A percentile compares a stretch with the other conserved stretches of the same genome.
phyloP scores from a whole-genome alignment of 2,888 invertebrate species.

The Xylota segnis region DNA sequence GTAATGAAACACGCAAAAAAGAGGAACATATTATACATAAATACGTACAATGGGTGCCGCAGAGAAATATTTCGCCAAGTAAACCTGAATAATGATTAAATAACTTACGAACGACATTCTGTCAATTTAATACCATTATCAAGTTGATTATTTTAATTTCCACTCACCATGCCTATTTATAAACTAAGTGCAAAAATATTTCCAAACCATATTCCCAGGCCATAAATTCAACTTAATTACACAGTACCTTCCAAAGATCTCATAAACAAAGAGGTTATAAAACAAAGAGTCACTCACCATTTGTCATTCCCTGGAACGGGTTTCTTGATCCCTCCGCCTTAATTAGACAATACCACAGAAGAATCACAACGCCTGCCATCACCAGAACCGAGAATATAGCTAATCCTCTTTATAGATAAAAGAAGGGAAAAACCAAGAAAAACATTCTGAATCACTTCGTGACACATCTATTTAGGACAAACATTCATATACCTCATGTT shows the following conservation, averaged over 20 bases:
- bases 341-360: slow-evolving; percentile 89
- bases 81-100: too few relatives aligned
- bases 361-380: slow-evolving; percentile 87
- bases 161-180: not conserved
- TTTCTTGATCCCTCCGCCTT: slow-evolving; percentile 81
- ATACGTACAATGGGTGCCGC: slow-evolving; percentile 30
- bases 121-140: not conserved
- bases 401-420: slow-evolving; percentile 78
- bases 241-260: not conserved
- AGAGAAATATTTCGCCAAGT: too few relatives aligned
- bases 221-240: slow-evolving; percentile 16
- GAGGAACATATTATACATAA: too few relatives aligned
- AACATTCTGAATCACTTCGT: slow-evolving; percentile 26
- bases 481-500: slow-evolving; percentile 93
- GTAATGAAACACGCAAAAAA: too few relatives aligned
- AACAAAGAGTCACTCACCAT: slow-evolving; percentile 77
- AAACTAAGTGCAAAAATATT: not conserved
- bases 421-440: slow-evolving; percentile 20
- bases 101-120: not conserved
- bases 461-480: slow-evolving; percentile 21
- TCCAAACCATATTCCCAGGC: not conserved
- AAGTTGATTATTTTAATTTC: not conserved
- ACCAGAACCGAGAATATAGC: slow-evolving; percentile 88
- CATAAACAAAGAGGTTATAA: slow-evolving; percentile 5
- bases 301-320: slow-evolving; percentile 82